Evolutionary conservation across 2,113 vertebrate species (phyloP).

Genomic region (Cnemophilus loriae): DNA sequence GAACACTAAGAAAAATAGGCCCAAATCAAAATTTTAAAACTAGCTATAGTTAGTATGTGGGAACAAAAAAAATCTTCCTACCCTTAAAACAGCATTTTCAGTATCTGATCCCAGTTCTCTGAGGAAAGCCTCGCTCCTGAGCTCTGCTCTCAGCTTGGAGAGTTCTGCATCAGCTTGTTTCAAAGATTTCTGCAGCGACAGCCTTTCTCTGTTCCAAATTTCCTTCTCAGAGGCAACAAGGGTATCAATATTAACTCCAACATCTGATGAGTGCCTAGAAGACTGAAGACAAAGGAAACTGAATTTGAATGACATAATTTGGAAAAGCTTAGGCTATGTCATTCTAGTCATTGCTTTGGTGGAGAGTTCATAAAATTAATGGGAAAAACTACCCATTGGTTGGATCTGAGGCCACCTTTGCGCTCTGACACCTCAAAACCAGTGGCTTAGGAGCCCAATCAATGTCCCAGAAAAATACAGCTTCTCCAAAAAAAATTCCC

Average conservation of each 20-base stretch:
- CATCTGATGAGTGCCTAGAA: constrained; percentile 47
- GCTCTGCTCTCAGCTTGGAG: constrained; percentile 80
- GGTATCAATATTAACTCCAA: constrained; percentile 59
- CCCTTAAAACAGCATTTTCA: constrained; percentile 84
- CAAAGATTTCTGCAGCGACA: constrained; percentile 81
- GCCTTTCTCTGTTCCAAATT: constrained; percentile 82
- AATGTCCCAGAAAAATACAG: neutral
- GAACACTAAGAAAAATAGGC: neutral
- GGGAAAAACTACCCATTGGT: neutral
- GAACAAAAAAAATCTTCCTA: constrained; percentile 24
- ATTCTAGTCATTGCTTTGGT: neutral
- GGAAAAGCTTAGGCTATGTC: neutral
- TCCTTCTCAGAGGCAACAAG: constrained; percentile 83
- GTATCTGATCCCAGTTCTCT: constrained; percentile 79
- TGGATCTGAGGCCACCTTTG: neutral
- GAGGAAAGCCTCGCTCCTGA: constrained; percentile 79
- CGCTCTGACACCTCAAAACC: neutral
- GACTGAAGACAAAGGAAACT: constrained; percentile 63
- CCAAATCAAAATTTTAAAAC: neutral
- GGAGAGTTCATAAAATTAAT: neutral
- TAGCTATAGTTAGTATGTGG: neutral
- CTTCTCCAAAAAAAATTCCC: neutral
- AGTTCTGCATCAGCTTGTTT: constrained; percentile 82
- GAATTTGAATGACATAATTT: neutral
- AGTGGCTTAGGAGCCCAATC: neutral